Evolutionary conservation across 2,888 invertebrate species (phyloP).

Genomic region (Perizoma affinitatum): DNA sequence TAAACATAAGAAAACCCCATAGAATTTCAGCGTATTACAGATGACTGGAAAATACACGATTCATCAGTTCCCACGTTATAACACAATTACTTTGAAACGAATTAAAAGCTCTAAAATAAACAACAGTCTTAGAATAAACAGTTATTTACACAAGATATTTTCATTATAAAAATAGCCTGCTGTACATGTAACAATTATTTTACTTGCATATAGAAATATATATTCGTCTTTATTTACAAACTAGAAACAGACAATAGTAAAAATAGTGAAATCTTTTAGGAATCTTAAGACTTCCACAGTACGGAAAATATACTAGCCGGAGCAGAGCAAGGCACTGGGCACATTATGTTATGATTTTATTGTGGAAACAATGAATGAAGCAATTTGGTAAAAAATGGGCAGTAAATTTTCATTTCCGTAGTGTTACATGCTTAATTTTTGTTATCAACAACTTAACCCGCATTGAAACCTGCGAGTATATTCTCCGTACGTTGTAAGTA

Average conservation of each 20-base stretch:
- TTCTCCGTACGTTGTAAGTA: slow-evolving; percentile 41
- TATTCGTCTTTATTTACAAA: slow-evolving; percentile 76
- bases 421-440: too few relatives aligned
- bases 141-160: slow-evolving; percentile 79
- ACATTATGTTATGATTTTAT: slow-evolving; percentile 4
- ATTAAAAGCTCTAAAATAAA: slow-evolving; percentile 81
- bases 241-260: slow-evolving; percentile 75
- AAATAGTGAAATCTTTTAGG: slow-evolving; percentile 79
- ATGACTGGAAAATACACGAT: slow-evolving; percentile 82
- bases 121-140: slow-evolving; percentile 83
- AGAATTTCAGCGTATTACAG: slow-evolving; percentile 41
- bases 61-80: slow-evolving; percentile 53
- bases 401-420: too few relatives aligned
- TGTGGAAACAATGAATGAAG: slow-evolving; percentile 8
- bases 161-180: slow-evolving; percentile 78
- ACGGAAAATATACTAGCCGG: slow-evolving; percentile 52
- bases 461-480: slow-evolving; percentile 37
- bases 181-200: slow-evolving; percentile 78
- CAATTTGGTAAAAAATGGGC: not conserved
- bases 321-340: slow-evolving; percentile 45
- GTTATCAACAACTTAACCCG: too few relatives aligned
- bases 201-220: slow-evolving; percentile 78
- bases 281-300: slow-evolving; percentile 58
- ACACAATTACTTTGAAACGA: slow-evolving; percentile 69
- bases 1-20: slow-evolving; percentile 29